phyloP scores from a whole-genome alignment of 2,888 invertebrate species.

The Mesochorus sp. region DNA sequence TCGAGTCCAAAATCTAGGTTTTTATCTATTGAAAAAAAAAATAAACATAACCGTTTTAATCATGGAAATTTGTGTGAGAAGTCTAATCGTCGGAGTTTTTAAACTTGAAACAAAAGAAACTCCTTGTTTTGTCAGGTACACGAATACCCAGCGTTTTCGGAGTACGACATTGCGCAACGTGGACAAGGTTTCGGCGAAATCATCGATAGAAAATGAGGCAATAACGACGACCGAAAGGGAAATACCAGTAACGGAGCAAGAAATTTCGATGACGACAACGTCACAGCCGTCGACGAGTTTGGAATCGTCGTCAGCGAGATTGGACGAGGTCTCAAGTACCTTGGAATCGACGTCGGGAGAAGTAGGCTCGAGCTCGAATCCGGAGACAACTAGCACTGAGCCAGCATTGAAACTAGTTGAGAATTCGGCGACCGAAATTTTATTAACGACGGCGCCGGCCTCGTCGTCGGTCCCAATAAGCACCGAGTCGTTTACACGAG shows the following conservation, averaged over 20 bases:
- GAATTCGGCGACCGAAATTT: conserved; percentile 76
- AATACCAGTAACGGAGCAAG: conserved; percentile 54
- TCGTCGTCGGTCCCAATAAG: conserved; percentile 42
- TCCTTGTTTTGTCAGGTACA: conserved; percentile 77
- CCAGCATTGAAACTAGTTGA: conserved; percentile 71
- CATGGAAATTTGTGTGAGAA: too few species aligned
- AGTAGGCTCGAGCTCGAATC: conserved; percentile 31
- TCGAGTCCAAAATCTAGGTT: conserved; percentile 75
- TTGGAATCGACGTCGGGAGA: conserved; percentile 12
- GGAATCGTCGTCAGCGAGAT: conserved; percentile 20
- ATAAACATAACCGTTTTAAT: too few species aligned
- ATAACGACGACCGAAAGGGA: conserved; percentile 34
- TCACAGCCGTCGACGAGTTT: conserved; percentile 40
- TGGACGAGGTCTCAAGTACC: conserved; percentile 24
- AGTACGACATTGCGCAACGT: conserved; percentile 71
- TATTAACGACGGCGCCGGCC: conserved; percentile 71
- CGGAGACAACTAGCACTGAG: conserved; percentile 55
- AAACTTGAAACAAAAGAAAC: neutral
- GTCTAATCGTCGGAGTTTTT: too few species aligned
- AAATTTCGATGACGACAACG: conserved; percentile 46
- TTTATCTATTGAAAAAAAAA: conserved; percentile 43
- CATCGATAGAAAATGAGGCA: conserved; percentile 31
- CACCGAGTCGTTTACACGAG: conserved; percentile 56
- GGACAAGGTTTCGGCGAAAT: neutral
- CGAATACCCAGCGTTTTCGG: conserved; percentile 80